A percentile compares a stretch with the other conserved stretches of the same genome.
Evolutionary conservation across 1,140 invertebrate species (phyloP).

Genomic region (Charaxes varanes): DNA sequence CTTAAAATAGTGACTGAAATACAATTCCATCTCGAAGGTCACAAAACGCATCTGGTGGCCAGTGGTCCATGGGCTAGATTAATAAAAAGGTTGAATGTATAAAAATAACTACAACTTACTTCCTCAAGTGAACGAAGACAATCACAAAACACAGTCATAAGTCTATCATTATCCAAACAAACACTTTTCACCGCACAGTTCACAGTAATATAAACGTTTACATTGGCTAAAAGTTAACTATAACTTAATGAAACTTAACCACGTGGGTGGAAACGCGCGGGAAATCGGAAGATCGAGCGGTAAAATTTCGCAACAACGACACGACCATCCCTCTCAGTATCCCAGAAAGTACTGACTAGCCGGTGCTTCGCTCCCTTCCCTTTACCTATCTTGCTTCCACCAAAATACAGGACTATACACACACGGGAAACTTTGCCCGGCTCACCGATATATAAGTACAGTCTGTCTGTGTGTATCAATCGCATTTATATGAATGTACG

Average conservation of each 20-base stretch:
- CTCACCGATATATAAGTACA: constrained; percentile 26
- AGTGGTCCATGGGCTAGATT: too few relatives aligned
- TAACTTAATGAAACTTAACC: constrained; percentile 24
- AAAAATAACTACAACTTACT: too few relatives aligned
- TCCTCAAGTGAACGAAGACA: constrained; percentile 43
- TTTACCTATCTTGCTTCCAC: constrained; percentile 60
- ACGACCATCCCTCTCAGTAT: constrained; percentile 53
- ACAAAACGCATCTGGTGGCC: too few relatives aligned
- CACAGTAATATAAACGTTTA: constrained; percentile 10
- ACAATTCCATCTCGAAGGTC: too few relatives aligned
- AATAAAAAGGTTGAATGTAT: too few relatives aligned
- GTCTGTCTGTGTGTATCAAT: constrained; percentile 23
- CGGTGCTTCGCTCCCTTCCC: constrained; percentile 52
- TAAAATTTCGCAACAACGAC: constrained; percentile 33
- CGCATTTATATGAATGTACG: constrained; percentile 28
- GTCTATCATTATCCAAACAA: constrained; percentile 35
- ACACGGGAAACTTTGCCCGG: constrained; percentile 43
- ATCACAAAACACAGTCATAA: constrained; percentile 54
- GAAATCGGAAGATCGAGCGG: constrained; percentile 48
- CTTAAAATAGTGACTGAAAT: too few relatives aligned
- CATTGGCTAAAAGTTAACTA: constrained; percentile 19
- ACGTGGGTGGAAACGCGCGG: constrained; percentile 49
- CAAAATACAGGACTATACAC: constrained; percentile 49
- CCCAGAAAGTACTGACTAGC: constrained; percentile 55
- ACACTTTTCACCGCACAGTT: constrained; percentile 21